These are phyloP conservation scores for Euplexia lucipara DNA, from an alignment of 2,888 invertebrate species.

Conservation along the genomic window DNA sequence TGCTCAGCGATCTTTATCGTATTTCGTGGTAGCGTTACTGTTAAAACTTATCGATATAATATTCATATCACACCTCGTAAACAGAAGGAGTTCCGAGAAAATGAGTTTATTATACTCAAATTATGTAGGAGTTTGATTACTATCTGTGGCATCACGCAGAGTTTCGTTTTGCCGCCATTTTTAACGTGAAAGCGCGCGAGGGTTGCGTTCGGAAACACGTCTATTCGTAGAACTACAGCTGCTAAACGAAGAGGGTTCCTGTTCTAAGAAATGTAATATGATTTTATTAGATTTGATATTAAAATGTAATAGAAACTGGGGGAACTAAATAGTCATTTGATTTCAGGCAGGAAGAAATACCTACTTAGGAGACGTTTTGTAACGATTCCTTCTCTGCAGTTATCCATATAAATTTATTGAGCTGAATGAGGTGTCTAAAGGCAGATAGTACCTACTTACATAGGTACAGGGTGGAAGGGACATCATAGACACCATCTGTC, in stretches of 20 bases:
- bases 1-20: constrained; percentile 59
- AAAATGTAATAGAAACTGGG: constrained; percentile 32
- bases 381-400: not conserved
- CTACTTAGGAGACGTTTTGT: not conserved
- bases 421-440: not conserved
- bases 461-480: too few species aligned
- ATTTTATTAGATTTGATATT: constrained; percentile 54
- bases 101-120: constrained; percentile 55
- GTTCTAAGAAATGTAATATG: constrained; percentile 75
- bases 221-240: constrained; percentile 79
- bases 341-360: constrained; percentile 14
- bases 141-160: constrained; percentile 62
- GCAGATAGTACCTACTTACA: too few species aligned
- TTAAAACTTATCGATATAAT: constrained; percentile 49
- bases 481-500: too few species aligned
- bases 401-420: not conserved
- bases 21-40: constrained; percentile 51
- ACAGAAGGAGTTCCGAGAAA: constrained; percentile 58
- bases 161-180: constrained; percentile 59
- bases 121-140: constrained; percentile 61
- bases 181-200: constrained; percentile 62
- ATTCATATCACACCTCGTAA: constrained; percentile 50
- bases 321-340: constrained; percentile 20
- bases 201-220: constrained; percentile 59
- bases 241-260: constrained; percentile 63